phyloP scores from a whole-genome alignment of 2,797 vertebrate genomes.

The Aplochiton taeniatus region DNA sequence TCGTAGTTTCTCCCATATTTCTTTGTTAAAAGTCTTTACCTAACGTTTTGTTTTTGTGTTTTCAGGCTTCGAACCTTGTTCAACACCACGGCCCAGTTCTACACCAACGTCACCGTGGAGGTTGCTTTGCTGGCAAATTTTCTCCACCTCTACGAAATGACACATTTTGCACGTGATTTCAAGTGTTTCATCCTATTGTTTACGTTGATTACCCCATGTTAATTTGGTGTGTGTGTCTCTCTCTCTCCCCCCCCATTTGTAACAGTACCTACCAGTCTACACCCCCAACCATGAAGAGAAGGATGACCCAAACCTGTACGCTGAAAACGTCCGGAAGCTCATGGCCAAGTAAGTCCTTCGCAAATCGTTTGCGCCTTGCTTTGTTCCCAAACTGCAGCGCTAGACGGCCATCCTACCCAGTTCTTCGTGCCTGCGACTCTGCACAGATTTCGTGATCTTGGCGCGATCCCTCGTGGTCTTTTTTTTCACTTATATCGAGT shows the following conservation, averaged over 20 bases:
- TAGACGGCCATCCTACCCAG: too few species aligned
- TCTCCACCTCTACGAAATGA: too few species aligned
- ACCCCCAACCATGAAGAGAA: constrained; percentile 80
- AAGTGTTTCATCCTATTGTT: not conserved
- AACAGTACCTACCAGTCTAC: constrained; percentile 88
- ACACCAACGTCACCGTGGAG: constrained; percentile 85
- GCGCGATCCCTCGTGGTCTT: too few species aligned
- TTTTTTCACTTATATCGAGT: too few species aligned
- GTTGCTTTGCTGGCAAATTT: constrained; percentile 50
- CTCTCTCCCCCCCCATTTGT: constrained; percentile 20
- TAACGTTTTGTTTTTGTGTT: not conserved
- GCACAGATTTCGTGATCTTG: too few species aligned
- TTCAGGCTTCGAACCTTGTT: constrained; percentile 78
- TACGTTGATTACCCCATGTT: not conserved
- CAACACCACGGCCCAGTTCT: constrained; percentile 84
- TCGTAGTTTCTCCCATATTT: not conserved
- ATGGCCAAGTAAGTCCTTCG: constrained; percentile 83
- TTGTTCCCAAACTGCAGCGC: not conserved
- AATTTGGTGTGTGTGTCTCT: not conserved
- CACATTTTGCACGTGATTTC: too few species aligned
- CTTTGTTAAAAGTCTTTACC: not conserved
- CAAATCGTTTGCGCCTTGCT: not conserved
- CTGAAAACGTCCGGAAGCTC: constrained; percentile 86
- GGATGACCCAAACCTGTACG: constrained; percentile 80
- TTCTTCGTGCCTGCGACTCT: too few species aligned